Base-by-base conservation (phyloP, 2,113 vertebrate species). In the Zosterops japonicus region DNA sequence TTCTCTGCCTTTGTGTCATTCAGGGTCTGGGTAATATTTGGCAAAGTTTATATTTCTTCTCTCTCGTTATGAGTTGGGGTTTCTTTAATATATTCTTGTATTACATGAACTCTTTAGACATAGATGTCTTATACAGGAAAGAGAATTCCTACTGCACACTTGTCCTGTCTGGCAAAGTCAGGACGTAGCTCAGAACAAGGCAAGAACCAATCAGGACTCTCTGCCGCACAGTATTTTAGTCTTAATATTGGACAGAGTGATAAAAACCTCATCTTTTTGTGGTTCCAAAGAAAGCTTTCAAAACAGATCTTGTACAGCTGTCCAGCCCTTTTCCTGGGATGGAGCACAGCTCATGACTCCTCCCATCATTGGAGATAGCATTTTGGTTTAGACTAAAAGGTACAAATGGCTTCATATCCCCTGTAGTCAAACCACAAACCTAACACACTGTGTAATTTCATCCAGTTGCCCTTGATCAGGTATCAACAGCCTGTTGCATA, bases 251-350 rank as follows among this genome's bases (percentile, higher is more conserved):
- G n/a, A 33, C 4, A 22, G 28, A 52, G 24, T 27, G 2, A 7
- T 33, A 83, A 28, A 18, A 3, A 0, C 0, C 7, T 7, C 28
- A 47, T 11, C 3, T 46, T 77, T 63, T 60, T 87, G 29, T 55
- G 13, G 6, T 41, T 74, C 29, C 31, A 64, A 74, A 52, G 35
- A 20, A 46, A 65, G 8, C 9, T 79, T 75, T 89, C 31, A 29
- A 61, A 79, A 47, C 11, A 85, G 74, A 23, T 2, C 1, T 52
- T 88, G 72, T 33, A 70, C 41, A 82, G 57, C 27, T 61, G n/a
- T 22, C 31, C 47, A 83, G 35, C 49, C 11, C 33, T 68, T 91
- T 72, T 90, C 25, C 76, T 86, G 36, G 61, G 17, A 29, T 9
- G 23, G 29, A 82, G 21, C 64, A 78, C 36, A 57, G 52, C 33